These are phyloP conservation scores for Lydus trimaculatus DNA, from an alignment of 2,888 invertebrate genomes.

Conservation along the genomic window DNA sequence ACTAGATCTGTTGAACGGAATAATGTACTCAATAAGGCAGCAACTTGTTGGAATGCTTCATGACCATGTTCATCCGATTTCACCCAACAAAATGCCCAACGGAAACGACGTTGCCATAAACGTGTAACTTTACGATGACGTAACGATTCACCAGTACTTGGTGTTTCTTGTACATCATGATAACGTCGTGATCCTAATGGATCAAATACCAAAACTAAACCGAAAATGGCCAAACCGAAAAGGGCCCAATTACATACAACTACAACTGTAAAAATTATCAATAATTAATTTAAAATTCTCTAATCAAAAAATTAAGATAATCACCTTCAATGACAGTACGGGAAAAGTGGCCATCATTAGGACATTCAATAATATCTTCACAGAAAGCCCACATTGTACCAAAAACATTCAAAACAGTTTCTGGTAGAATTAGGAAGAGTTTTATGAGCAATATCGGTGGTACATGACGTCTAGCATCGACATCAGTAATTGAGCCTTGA, in stretches of 20 bases:
- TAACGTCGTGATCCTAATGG: conserved; percentile 75
- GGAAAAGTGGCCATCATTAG: conserved; percentile 72
- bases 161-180: conserved; percentile 69
- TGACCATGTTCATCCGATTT: conserved; percentile 78
- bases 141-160: conserved; percentile 66
- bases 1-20: conserved; percentile 88
- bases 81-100: conserved; percentile 76
- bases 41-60: conserved; percentile 81
- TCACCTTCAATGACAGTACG: conserved; percentile 76
- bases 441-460: conserved; percentile 76
- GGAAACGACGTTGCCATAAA: conserved; percentile 77
- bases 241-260: conserved; percentile 85
- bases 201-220: conserved; percentile 81
- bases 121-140: conserved; percentile 75
- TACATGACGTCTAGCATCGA: conserved; percentile 73
- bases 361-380: conserved; percentile 70
- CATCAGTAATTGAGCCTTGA: conserved; percentile 80
- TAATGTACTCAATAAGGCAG: conserved; percentile 77
- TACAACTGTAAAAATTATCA: conserved; percentile 65
- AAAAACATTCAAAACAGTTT: conserved; percentile 79
- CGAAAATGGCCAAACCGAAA: conserved; percentile 75
- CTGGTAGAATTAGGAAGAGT: conserved; percentile 77
- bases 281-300: neutral
- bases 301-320: conserved; percentile 41
- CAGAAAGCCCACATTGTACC: conserved; percentile 86